Percentiles rank a stretch among this genome's conserved stretches.
Conservation (phyloP, 2,888 invertebrate genomes). For the Elaeidobius kamerunicus region DNA sequence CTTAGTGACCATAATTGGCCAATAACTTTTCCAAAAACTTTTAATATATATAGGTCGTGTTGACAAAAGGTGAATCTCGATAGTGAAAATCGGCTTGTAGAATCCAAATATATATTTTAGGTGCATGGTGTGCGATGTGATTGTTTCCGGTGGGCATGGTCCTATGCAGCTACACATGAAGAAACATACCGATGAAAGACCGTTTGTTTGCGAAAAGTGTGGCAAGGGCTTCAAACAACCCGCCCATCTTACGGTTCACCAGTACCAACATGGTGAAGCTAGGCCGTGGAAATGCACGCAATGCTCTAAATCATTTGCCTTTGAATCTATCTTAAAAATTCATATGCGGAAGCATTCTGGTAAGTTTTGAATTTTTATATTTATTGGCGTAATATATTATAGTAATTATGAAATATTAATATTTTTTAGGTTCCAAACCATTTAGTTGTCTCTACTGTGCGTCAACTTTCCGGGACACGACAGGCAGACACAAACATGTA, state of each 20-base stretch:
- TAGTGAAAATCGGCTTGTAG: no score
- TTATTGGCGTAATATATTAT: background rate
- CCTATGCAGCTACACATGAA: constrained; percentile 40
- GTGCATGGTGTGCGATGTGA: background rate
- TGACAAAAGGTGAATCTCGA: no score
- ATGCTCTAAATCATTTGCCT: constrained; percentile 41
- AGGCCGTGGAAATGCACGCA: constrained; percentile 40
- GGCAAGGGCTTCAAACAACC: constrained; percentile 41
- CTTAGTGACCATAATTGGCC: no score
- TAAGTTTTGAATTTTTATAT: constrained; percentile 9
- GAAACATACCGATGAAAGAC: constrained; percentile 37
- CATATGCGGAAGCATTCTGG: constrained; percentile 43
- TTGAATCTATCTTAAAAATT: constrained; percentile 39
- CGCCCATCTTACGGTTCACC: constrained; percentile 37
- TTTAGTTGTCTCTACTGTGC: constrained; percentile 3
- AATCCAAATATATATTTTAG: no score
- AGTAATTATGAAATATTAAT: background rate
- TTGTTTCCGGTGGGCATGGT: background rate
- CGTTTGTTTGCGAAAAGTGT: constrained; percentile 41
- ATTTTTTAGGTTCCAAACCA: constrained; percentile 7
- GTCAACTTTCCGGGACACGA: constrained; percentile 7
- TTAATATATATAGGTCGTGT: no score
- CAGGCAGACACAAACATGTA: constrained; percentile 4
- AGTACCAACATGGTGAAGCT: constrained; percentile 36
- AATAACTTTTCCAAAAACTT: no score